A percentile compares a stretch with the other conserved stretches of the same genome.
Evolutionary conservation across 2,797 vertebrate species (phyloP).

Genomic region (Potorous gilbertii): DNA sequence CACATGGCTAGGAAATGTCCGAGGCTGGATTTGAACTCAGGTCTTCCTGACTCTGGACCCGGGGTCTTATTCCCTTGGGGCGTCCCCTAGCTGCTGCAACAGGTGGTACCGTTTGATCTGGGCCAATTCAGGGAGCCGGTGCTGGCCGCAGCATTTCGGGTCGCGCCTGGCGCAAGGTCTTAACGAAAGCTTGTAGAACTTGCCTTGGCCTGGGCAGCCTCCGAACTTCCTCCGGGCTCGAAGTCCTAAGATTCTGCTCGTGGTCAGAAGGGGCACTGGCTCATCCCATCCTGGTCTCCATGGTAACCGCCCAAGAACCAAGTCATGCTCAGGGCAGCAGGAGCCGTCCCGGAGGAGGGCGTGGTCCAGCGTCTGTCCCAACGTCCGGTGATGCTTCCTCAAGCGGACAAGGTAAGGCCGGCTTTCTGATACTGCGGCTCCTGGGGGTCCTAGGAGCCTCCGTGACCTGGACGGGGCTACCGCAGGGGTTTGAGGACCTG

Average conservation of each 20-base stretch:
- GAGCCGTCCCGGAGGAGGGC: background rate
- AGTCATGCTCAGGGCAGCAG: background rate
- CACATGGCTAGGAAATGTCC: background rate
- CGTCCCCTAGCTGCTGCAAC: background rate
- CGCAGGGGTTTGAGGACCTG: background rate
- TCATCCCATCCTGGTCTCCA: background rate
- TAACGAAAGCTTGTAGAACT: background rate
- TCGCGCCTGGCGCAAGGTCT: background rate
- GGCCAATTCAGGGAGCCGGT: background rate
- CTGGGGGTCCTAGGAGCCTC: background rate
- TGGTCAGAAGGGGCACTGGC: background rate
- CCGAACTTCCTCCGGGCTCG: background rate
- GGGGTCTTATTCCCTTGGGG: background rate
- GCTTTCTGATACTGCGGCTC: background rate
- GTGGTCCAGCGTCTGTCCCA: background rate
- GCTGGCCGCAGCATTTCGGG: too few species aligned
- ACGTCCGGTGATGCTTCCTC: background rate
- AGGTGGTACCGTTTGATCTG: background rate
- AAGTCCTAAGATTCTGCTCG: background rate
- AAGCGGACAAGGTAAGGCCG: background rate
- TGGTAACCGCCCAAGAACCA: background rate
- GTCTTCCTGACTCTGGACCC: background rate
- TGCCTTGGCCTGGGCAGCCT: background rate
- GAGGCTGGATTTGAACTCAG: background rate
- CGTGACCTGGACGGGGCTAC: background rate